Evolutionary conservation across 2,888 invertebrate genomes (phyloP), one percentile per base, ranked within the genome.

Genomic region (Cryptus armator): DNA sequence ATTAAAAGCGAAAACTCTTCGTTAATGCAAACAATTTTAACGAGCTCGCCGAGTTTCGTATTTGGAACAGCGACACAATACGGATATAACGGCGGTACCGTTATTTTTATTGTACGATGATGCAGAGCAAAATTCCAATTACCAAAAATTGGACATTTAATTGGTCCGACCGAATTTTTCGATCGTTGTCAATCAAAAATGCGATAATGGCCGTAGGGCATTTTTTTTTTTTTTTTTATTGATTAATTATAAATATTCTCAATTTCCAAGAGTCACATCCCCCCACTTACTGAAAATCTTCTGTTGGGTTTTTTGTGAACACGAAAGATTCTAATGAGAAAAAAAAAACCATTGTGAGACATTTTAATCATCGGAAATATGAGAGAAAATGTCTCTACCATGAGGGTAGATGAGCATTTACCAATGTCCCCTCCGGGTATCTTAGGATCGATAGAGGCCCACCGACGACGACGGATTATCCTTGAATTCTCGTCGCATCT

Each of bases 381-480:
- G 24, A 56, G 56, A 12, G 19, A 53, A 53, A 16, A 56, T 19
- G 19, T 24, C 10, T 24, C 16, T 53, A 10, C 53, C 53, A 9
- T 10, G 56, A 24, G 56, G 62, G 62, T 29, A n/a, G 62, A 62
- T 62, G 37, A 62, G 37, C 62, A 62, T 62, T 62, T 62, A 62
- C 37, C 29, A 14, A 29, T 62, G 62, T 32, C 37, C 62, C 62
- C 37, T 37, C 37, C 29, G 62, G 62, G n/a, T 14, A 6, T 7
- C 29, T 32, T 29, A 14, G 37, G 62, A 62, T 62, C 62, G 62
- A 62, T 62, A 62, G 32, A 62, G n/a, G 10, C 24, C 56, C 56
- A 56, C 24, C 62, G 62, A 62, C 37, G 62, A 37, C 62, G 62
- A 62, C n/a, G 37, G 62, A 62, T 62, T 62, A 62, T 62, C 56